Percentiles rank a stretch among this genome's conserved stretches.
Evolutionary conservation across 2,888 invertebrate genomes (phyloP).

Genomic region (Brachycybe producta): DNA sequence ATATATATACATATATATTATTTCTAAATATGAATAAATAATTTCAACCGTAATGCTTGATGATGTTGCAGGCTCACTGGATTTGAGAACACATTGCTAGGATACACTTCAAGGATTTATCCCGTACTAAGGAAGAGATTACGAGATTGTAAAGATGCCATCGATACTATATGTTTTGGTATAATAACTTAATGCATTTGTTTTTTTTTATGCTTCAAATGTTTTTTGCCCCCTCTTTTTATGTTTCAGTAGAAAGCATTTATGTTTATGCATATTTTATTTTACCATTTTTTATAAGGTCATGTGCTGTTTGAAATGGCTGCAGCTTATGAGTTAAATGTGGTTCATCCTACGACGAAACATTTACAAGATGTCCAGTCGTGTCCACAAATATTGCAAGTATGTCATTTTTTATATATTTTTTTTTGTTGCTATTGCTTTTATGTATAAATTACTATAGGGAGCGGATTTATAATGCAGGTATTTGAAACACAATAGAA

Average conservation of each 20-base stretch:
- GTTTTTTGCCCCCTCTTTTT: conserved; percentile 3
- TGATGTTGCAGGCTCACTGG: conserved; percentile 56
- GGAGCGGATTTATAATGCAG: too few species aligned
- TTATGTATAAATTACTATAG: too few species aligned
- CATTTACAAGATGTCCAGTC: conserved; percentile 56
- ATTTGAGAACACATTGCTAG: conserved; percentile 70
- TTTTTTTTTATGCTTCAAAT: background rate
- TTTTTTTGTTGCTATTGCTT: conserved; percentile 1
- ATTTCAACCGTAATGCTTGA: background rate
- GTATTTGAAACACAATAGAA: too few species aligned
- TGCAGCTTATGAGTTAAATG: conserved; percentile 64
- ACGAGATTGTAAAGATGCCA: conserved; percentile 40
- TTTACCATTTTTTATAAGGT: conserved; percentile 34
- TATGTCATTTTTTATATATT: conserved; percentile 2
- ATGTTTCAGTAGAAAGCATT: too few species aligned
- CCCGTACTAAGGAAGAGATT: conserved; percentile 41
- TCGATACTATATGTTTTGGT: conserved; percentile 62
- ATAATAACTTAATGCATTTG: conserved; percentile 23
- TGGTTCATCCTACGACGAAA: conserved; percentile 57
- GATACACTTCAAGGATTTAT: conserved; percentile 50
- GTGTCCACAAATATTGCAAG: conserved; percentile 45
- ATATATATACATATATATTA: too few species aligned
- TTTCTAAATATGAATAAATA: too few species aligned
- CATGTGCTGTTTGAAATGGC: conserved; percentile 86
- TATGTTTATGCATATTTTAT: background rate